Conservation (phyloP, 2,888 invertebrate species). For the Calephelis perditalis region DNA sequence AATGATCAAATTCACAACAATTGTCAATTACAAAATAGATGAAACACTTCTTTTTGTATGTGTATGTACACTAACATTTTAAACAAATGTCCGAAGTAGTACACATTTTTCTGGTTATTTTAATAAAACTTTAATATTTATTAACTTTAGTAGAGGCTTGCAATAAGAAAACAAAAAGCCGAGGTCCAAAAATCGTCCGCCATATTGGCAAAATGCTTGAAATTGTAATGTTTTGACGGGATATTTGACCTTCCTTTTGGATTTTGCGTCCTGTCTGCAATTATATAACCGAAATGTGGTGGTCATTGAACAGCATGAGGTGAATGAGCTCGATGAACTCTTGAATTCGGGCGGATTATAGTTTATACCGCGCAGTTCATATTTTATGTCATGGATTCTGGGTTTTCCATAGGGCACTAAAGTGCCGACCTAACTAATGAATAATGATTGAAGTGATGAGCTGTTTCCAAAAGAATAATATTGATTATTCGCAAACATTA, state of each 20-base stretch:
- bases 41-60: background rate
- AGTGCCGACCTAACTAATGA: background rate
- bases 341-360: slow-evolving; percentile 48
- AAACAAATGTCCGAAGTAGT: background rate
- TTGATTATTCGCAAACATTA: background rate
- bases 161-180: slow-evolving; percentile 39
- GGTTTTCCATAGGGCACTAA: slow-evolving; percentile 20
- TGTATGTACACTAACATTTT: background rate
- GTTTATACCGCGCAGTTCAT: slow-evolving; percentile 37
- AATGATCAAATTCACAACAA: background rate
- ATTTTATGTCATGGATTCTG: slow-evolving; percentile 28
- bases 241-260: slow-evolving; percentile 59
- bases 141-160: slow-evolving; percentile 29
- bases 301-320: slow-evolving; percentile 36
- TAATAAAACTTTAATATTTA: slow-evolving; percentile 6
- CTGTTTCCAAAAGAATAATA: background rate
- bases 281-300: slow-evolving; percentile 49
- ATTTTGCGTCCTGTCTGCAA: slow-evolving; percentile 64
- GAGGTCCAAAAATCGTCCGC: slow-evolving; percentile 56
- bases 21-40: slow-evolving; percentile 1
- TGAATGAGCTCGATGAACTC: slow-evolving; percentile 36
- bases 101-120: slow-evolving; percentile 1
- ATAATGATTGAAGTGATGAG: slow-evolving; percentile 6
- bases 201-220: slow-evolving; percentile 69
- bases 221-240: slow-evolving; percentile 70